Base-by-base conservation (phyloP, 2,797 vertebrate genomes). In the Falco columbarius region DNA sequence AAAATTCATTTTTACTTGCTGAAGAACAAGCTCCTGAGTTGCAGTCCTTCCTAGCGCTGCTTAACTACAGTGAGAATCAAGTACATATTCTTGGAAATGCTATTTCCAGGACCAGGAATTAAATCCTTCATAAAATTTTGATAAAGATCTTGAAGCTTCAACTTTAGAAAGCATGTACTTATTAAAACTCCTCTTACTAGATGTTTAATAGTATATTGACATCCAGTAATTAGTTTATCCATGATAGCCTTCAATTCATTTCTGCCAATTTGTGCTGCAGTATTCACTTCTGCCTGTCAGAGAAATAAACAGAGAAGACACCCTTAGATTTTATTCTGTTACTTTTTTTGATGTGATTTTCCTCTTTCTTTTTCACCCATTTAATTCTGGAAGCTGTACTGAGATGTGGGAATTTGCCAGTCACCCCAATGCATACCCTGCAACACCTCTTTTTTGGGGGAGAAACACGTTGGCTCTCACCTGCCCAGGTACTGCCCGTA, bases 141-240 rank as follows among this genome's bases (percentile, higher is more conserved):
- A 91, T 89, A 61, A 86, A 81, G 51, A 90, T 74, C 90, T 72
- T 27, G 42, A 86, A 74, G 42, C n/a, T 86, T 93, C 85, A 82
- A 36, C 82, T 94, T 91, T 15, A 88, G 68, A 88, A 90, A 89
- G 52, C 22, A 11, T 21, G 23, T 36, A 58, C 58, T 95, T 82
- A 59, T 59, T 93, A 80, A 82, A 96, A 84, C 84, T 85, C 56
- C 27, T 83, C 83, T 71, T 38, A 49, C 56, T 76, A 1, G 13
- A 38, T 81, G 59, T 84, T 96, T 93, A 89, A 71, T 73, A 58
- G 74, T 91, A 70, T 82, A 94, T 86, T 94, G 93, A 63, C 88
- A 94, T 66, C 55, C 51, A 75, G 65, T 83, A 93, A 90, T 95
- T 94, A 92, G 40, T 81, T 95, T 83, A 83, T 62, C 90, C 40